Evolutionary conservation across 1,140 invertebrate genomes (phyloP), one percentile per base, ranked within the genome.

Genomic region (Drosophila mauritiana): DNA sequence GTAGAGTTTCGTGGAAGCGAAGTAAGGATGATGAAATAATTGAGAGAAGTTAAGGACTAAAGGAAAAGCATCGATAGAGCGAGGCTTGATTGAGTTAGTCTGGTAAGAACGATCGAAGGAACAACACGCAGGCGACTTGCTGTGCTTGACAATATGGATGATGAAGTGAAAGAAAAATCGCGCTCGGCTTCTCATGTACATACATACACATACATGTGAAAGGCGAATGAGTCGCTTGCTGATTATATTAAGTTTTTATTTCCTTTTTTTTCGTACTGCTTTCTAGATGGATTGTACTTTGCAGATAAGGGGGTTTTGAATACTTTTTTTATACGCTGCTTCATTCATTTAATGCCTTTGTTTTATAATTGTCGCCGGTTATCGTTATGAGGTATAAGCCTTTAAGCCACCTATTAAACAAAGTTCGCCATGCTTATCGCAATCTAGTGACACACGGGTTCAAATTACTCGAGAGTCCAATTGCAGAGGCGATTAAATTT

Each of bases 361-460:
- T 69, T 69, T 69, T 69, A 55, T 69, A 70, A 70, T 69, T 70
- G 68, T 70, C 64, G 68, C 43, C 20, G 61, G 69, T 48, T 77
- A 72, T 65, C 65, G 52, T 80, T 72, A 65, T 62, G 59, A 17
- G 55, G 65, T 65, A 63, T 57, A 61, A 43, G 46, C 53, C 59
- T 70, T 75, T 46, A 74, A 80, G 45, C 55, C 68, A 56, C 57
- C 46, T 58, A 57, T 64, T 62, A 59, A 70, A 75, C 51, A 58
- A 46, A 64, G 52, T 58, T 70, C 58, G 64, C 43, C 37, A 36
- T 7, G 43, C 68, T 80, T 72, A 81, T 76, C 62, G 39, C 34
- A 59, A 70, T 70, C 52, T 39, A 70, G 43, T 70, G 68, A 70
- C 68, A 70, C 68, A 49, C 49, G 27, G 63, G 22, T 69, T 56